phyloP scores from a whole-genome alignment of 2,888 invertebrate species.

The Catocala nupta region DNA sequence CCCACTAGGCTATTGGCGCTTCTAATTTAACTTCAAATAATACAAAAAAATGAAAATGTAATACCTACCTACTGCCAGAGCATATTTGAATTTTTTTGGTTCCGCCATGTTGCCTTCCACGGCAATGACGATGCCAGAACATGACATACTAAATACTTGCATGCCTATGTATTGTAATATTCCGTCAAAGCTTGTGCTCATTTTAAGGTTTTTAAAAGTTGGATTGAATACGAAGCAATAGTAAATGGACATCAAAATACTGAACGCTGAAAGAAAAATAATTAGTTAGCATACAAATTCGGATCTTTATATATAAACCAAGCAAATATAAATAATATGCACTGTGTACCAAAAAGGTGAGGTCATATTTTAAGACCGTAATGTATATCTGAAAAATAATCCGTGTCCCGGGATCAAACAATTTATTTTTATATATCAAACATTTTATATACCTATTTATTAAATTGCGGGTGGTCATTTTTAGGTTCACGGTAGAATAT shows the following conservation, averaged over 20 bases:
- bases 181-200: conserved; percentile 24
- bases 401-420: too few relatives aligned
- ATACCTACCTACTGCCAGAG: conserved; percentile 55
- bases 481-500: background rate
- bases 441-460: too few relatives aligned
- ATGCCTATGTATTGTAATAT: conserved; percentile 81
- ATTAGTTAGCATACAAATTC: too few relatives aligned
- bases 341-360: too few relatives aligned
- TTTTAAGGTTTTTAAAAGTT: conserved; percentile 44
- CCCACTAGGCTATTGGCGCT: too few relatives aligned
- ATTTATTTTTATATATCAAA: too few relatives aligned
- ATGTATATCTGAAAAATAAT: too few relatives aligned
- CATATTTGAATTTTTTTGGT: conserved; percentile 58
- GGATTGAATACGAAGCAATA: conserved; percentile 65
- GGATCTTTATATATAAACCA: too few relatives aligned
- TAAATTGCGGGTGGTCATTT: too few relatives aligned
- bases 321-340: too few relatives aligned
- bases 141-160: conserved; percentile 86
- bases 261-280: conserved; percentile 59
- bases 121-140: conserved; percentile 70
- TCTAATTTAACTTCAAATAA: too few relatives aligned
- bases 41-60: background rate
- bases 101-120: conserved; percentile 75
- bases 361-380: too few relatives aligned
- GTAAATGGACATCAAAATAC: conserved; percentile 58